These are phyloP conservation scores for Pseudococcus viburni DNA, from an alignment of 2,888 invertebrate genomes.

Conservation along the genomic window DNA sequence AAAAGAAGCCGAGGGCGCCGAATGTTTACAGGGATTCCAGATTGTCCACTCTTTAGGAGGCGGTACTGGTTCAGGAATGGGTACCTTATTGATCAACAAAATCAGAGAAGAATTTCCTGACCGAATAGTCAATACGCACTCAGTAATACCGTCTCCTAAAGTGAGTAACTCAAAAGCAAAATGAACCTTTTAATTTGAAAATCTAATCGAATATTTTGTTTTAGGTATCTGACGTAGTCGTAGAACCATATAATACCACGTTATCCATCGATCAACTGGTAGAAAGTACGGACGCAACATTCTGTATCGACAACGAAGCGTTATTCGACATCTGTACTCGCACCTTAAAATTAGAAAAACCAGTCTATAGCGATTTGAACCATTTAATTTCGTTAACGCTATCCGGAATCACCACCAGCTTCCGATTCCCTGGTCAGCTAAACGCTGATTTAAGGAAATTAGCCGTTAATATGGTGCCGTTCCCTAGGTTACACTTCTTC, in stretches of 20 bases:
- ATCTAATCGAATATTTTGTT: background rate
- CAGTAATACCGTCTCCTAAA: conserved; percentile 62
- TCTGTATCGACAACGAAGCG: conserved; percentile 64
- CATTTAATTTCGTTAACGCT: conserved; percentile 63
- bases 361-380: conserved; percentile 63
- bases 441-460: conserved; percentile 63
- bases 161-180: conserved; percentile 6
- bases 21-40: conserved; percentile 65
- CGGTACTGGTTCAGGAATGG: conserved; percentile 65
- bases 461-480: conserved; percentile 65
- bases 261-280: conserved; percentile 61
- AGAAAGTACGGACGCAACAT: conserved; percentile 59
- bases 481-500: conserved; percentile 62
- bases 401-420: conserved; percentile 64
- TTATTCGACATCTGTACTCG: conserved; percentile 65
- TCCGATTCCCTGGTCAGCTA: conserved; percentile 63
- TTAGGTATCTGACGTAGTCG: conserved; percentile 63
- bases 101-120: conserved; percentile 65
- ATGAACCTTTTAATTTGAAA: background rate
- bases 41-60: conserved; percentile 62
- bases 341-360: conserved; percentile 60
- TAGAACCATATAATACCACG: conserved; percentile 63
- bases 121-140: conserved; percentile 62
- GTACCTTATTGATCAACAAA: conserved; percentile 62
- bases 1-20: conserved; percentile 65